phyloP scores from a whole-genome alignment of 1,140 invertebrate genomes.

The Sinonovacula constricta region DNA sequence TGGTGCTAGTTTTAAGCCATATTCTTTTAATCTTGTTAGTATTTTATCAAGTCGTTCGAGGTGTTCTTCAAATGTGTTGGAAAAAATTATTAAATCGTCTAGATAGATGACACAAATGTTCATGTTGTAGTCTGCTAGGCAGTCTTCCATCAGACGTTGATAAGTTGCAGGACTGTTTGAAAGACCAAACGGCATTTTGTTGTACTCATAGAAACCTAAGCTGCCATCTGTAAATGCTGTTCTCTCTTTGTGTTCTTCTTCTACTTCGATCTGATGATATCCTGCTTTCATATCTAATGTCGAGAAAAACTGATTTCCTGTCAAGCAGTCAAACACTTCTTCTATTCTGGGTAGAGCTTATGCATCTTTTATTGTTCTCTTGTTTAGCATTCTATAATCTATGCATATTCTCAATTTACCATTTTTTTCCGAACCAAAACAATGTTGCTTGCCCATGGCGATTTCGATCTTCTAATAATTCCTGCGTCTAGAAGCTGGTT shows the following conservation, averaged over 20 bases:
- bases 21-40: too few species aligned
- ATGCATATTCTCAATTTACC: neutral
- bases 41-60: too few species aligned
- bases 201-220: conserved; percentile 43
- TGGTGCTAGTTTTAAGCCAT: too few species aligned
- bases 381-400: conserved; percentile 1
- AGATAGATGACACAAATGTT: conserved; percentile 47
- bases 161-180: conserved; percentile 52
- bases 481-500: neutral
- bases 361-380: neutral
- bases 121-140: conserved; percentile 59
- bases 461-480: neutral
- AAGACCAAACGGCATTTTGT: conserved; percentile 50
- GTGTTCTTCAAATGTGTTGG: conserved; percentile 7
- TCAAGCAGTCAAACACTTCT: neutral
- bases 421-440: neutral
- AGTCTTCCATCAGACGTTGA: conserved; percentile 58
- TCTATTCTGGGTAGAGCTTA: conserved; percentile 1
- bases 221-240: conserved; percentile 41
- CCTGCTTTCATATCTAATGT: neutral
- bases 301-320: neutral
- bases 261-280: neutral
- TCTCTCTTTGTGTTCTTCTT: conserved; percentile 41
- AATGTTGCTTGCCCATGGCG: conserved; percentile 1
- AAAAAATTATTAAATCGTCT: conserved; percentile 56